Evolutionary conservation across 2,888 invertebrate species (phyloP).

Genomic region (Parnassius apollo): DNA sequence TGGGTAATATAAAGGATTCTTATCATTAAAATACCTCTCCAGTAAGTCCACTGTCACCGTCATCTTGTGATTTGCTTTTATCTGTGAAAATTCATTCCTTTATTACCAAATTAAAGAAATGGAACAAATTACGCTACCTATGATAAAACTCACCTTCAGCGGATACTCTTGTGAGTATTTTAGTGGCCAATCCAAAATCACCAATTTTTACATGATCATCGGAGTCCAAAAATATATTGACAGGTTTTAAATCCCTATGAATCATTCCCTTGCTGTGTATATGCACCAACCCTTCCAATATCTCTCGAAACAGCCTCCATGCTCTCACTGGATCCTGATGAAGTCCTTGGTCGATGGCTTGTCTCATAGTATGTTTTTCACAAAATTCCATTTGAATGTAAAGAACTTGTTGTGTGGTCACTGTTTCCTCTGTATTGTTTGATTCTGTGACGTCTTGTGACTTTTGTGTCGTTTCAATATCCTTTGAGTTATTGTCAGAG

Average conservation of each 20-base stretch:
- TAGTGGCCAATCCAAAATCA: conserved; percentile 97
- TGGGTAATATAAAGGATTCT: too few species aligned
- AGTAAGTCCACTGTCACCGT: conserved; percentile 64
- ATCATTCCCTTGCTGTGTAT: conserved; percentile 96
- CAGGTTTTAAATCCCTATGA: conserved; percentile 92
- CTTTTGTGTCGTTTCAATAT: not conserved
- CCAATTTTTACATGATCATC: conserved; percentile 98
- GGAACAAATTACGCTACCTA: not conserved
- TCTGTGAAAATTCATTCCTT: conserved; percentile 43
- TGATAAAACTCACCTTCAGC: conserved; percentile 64
- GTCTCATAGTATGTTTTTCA: conserved; percentile 93
- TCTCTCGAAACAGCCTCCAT: conserved; percentile 97
- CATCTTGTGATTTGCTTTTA: conserved; percentile 58
- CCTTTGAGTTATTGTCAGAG: conserved; percentile 30
- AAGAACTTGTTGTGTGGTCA: conserved; percentile 82
- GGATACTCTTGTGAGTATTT: conserved; percentile 66
- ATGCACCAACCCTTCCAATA: conserved; percentile 92
- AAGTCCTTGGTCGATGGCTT: conserved; percentile 92
- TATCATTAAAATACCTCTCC: conserved; percentile 34
- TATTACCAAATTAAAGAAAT: not conserved
- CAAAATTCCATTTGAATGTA: conserved; percentile 99
- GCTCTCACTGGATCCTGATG: conserved; percentile 88
- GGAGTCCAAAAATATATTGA: conserved; percentile 96
- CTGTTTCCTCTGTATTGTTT: not conserved
- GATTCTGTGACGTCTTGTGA: not conserved